These are phyloP conservation scores for Amazona ochrocephala DNA, from an alignment of 2,797 vertebrate species.

Conservation along the genomic window DNA sequence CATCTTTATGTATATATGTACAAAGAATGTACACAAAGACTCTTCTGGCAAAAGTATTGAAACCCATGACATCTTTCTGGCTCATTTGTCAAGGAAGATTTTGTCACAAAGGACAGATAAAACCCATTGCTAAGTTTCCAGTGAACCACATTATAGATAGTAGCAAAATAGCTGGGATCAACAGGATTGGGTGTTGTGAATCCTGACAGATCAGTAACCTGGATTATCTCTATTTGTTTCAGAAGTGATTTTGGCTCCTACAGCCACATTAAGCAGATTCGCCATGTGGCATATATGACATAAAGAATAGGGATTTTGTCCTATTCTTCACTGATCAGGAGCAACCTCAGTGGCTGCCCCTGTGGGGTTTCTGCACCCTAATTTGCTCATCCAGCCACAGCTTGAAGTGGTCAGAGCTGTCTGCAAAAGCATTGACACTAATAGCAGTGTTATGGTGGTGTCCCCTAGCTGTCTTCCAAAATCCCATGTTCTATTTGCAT, in stretches of 20 bases:
- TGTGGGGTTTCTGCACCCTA: background rate
- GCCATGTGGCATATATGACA: background rate
- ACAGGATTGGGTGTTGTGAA: background rate
- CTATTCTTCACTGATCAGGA: background rate
- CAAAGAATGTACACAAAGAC: background rate
- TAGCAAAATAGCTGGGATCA: background rate
- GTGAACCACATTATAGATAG: background rate
- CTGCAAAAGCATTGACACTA: background rate
- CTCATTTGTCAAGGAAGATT: background rate
- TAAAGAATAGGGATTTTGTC: background rate
- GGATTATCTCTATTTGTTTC: background rate
- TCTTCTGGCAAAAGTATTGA: background rate
- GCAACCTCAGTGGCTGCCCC: background rate
- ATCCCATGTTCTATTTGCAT: background rate
- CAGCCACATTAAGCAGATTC: background rate
- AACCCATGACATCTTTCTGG: background rate
- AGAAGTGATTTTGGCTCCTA: background rate
- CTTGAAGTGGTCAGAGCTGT: background rate
- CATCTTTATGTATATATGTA: background rate
- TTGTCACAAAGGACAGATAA: background rate
- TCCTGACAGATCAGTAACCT: background rate
- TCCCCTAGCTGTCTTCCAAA: background rate
- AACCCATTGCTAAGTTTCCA: background rate
- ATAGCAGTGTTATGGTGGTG: background rate
- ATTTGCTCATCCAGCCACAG: background rate